Evolutionary conservation across 2,888 invertebrate species (phyloP).

Genomic region (Hymenopus coronatus): DNA sequence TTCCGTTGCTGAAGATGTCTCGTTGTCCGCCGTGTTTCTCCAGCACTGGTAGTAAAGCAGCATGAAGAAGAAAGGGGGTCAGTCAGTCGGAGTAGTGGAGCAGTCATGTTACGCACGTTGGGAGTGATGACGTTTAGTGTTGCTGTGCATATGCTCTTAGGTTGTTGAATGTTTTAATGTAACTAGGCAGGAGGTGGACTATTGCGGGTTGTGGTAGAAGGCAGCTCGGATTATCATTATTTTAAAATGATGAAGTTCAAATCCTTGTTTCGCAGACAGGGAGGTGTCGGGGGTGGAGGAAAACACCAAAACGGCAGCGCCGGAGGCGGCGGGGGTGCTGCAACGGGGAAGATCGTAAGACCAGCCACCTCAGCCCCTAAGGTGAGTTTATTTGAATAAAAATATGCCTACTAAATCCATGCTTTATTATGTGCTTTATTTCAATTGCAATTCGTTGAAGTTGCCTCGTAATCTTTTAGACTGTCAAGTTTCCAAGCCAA

Average conservation of each 20-base stretch:
- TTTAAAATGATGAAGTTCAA: conserved; percentile 80
- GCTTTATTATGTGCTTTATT: too few relatives aligned
- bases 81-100: neutral
- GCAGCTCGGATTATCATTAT: neutral
- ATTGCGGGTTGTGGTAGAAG: neutral
- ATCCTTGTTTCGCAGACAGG: conserved; percentile 78
- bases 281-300: conserved; percentile 33
- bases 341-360: neutral
- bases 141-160: neutral
- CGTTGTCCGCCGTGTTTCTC: neutral
- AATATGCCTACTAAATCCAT: neutral
- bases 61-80: neutral
- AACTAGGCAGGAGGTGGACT: neutral
- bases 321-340: neutral
- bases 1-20: neutral
- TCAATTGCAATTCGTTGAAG: too few relatives aligned
- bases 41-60: neutral
- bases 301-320: neutral
- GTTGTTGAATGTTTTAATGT: neutral
- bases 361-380: neutral
- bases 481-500: too few relatives aligned
- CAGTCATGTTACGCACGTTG: neutral
- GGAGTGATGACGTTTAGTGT: neutral
- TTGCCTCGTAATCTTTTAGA: too few relatives aligned
- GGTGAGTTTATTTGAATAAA: neutral